Conservation (phyloP, 2,797 vertebrate genomes). For the Harpagifer antarcticus region DNA sequence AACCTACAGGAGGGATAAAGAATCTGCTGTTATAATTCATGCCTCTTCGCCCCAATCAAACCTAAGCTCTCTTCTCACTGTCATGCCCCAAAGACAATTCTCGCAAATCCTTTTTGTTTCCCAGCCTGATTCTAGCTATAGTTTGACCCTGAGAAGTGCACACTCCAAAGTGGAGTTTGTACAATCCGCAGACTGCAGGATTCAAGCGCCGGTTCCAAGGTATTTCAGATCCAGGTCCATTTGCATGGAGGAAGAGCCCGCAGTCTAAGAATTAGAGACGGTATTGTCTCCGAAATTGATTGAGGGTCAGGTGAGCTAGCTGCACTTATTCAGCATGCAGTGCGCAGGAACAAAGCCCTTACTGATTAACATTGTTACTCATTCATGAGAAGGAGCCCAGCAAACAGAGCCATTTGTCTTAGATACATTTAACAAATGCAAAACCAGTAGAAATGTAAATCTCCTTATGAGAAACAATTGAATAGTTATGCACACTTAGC, state of each 20-base stretch:
- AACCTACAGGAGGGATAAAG: slow-evolving; percentile 48
- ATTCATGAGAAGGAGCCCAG: slow-evolving; percentile 71
- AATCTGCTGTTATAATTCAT: slow-evolving; percentile 54
- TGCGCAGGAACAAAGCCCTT: slow-evolving; percentile 48
- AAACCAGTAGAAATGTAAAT: slow-evolving; percentile 47
- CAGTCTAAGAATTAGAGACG: slow-evolving; percentile 29
- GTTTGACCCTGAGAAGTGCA: slow-evolving; percentile 52
- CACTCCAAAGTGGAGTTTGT: slow-evolving; percentile 7
- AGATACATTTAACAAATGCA: slow-evolving; percentile 72
- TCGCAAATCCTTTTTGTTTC: slow-evolving; percentile 62
- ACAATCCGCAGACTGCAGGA: slow-evolving; percentile 17
- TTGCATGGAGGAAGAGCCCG: slow-evolving; percentile 34
- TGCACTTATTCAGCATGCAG: slow-evolving; percentile 46
- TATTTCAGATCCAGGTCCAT: slow-evolving; percentile 32
- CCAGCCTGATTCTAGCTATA: neutral
- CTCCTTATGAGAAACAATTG: slow-evolving; percentile 59
- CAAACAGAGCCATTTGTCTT: slow-evolving; percentile 70
- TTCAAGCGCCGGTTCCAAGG: slow-evolving; percentile 24
- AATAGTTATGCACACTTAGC: slow-evolving; percentile 58
- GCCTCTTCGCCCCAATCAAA: slow-evolving; percentile 61
- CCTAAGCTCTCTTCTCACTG: slow-evolving; percentile 59
- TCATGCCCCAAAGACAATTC: slow-evolving; percentile 53
- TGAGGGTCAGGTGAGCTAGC: slow-evolving; percentile 62
- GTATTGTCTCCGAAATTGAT: slow-evolving; percentile 49
- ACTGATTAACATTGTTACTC: slow-evolving; percentile 76